phyloP scores from a whole-genome alignment of 2,797 vertebrate genomes.

The Morelia viridis region DNA sequence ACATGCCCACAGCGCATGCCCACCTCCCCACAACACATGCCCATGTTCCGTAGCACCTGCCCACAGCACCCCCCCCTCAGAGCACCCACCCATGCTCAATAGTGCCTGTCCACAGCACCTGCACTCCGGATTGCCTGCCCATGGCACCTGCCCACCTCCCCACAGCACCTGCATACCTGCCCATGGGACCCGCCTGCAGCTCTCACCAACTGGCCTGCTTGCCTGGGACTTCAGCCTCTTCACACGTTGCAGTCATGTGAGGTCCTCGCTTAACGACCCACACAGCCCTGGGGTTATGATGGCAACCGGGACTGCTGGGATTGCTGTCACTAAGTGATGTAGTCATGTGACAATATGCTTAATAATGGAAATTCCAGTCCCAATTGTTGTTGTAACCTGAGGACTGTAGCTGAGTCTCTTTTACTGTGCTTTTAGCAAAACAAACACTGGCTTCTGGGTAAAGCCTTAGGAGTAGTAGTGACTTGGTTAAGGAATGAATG shows the following conservation, averaged over 20 bases:
- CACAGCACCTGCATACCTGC: not conserved
- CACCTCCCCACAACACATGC: not conserved
- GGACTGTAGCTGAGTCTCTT: not conserved
- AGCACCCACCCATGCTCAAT: not conserved
- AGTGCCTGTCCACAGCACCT: not conserved
- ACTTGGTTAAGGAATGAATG: not conserved
- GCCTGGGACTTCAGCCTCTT: not conserved
- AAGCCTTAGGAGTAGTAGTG: not conserved
- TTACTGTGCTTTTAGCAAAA: not conserved
- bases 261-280: not conserved
- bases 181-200: too few species aligned
- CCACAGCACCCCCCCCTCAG: not conserved
- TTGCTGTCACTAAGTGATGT: not conserved
- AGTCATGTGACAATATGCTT: not conserved
- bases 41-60: not conserved
- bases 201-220: not conserved
- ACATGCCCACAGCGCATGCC: too few species aligned
- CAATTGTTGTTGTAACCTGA: not conserved
- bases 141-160: not conserved
- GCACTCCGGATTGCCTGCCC: not conserved
- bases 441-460: not conserved
- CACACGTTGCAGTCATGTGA: not conserved
- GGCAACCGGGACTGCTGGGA: not conserved
- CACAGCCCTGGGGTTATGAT: not conserved
- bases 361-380: not conserved